Conservation (phyloP, 2,888 invertebrate genomes). For the Trichogramma evanescens region DNA sequence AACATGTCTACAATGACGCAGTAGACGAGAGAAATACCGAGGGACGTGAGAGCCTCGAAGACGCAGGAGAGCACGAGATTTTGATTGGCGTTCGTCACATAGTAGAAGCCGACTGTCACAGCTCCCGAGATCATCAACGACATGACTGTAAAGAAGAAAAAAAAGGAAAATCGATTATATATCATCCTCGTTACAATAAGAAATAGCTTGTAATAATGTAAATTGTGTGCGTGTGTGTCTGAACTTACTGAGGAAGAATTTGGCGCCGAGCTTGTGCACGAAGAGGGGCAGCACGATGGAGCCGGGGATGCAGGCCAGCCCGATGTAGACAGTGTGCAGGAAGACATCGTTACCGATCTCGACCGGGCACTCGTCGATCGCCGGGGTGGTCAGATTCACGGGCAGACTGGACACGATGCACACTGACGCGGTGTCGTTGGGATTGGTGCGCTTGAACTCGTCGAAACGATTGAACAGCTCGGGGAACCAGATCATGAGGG, state of each 20-base stretch:
- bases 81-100: slow-evolving; percentile 62
- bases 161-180: neutral
- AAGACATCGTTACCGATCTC: slow-evolving; percentile 63
- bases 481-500: slow-evolving; percentile 88
- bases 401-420: slow-evolving; percentile 66
- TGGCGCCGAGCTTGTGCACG: slow-evolving; percentile 72
- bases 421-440: slow-evolving; percentile 64
- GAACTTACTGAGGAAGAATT: slow-evolving; percentile 70
- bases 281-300: slow-evolving; percentile 72
- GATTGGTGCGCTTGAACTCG: slow-evolving; percentile 62
- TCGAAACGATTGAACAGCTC: slow-evolving; percentile 74
- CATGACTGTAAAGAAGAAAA: slow-evolving; percentile 54
- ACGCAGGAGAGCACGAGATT: slow-evolving; percentile 70
- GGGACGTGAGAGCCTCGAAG: slow-evolving; percentile 72
- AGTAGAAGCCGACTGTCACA: slow-evolving; percentile 69
- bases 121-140: slow-evolving; percentile 66
- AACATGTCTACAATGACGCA: slow-evolving; percentile 76
- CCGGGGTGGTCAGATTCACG: slow-evolving; percentile 36
- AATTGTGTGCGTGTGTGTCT: neutral
- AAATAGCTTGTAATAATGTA: neutral
- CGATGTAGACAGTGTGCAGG: slow-evolving; percentile 71
- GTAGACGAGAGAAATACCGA: slow-evolving; percentile 73
- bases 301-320: slow-evolving; percentile 72
- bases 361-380: slow-evolving; percentile 58
- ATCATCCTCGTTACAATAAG: neutral